Conservation (phyloP, 2,113 vertebrate genomes). For the Lophochroa leadbeateri region DNA sequence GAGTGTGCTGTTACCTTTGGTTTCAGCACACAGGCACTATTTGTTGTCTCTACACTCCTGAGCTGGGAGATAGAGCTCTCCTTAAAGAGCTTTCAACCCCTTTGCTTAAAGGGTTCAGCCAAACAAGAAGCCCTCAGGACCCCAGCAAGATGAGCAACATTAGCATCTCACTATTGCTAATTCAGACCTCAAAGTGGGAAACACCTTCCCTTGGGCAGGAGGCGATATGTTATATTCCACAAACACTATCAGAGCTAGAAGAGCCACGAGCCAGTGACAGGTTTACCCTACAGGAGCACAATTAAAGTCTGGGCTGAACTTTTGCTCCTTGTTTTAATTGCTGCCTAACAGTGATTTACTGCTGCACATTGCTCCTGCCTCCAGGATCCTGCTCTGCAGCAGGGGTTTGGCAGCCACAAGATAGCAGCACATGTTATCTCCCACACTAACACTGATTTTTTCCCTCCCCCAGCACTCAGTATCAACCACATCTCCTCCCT, state of each 20-base stretch:
- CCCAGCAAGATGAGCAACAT: not conserved
- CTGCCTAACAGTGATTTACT: not conserved
- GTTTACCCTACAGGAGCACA: not conserved
- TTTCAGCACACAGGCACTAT: accelerated
- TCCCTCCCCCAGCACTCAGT: not conserved
- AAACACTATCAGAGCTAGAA: not conserved
- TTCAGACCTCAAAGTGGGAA: not conserved
- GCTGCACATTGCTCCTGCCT: not conserved
- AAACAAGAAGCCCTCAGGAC: not conserved
- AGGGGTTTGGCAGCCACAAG: not conserved
- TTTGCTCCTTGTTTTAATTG: not conserved
- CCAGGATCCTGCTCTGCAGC: not conserved
- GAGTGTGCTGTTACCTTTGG: accelerated
- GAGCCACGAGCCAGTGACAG: accelerated
- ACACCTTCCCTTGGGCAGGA: not conserved
- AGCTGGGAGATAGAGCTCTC: not conserved
- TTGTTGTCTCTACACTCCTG: not conserved
- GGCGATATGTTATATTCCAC: not conserved
- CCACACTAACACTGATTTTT: not conserved
- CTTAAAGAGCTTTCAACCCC: not conserved
- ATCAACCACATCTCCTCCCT: not conserved
- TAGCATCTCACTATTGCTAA: no score
- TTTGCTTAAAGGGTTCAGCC: not conserved
- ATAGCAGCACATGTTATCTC: not conserved
- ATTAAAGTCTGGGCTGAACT: not conserved